Percentiles rank a stretch among this genome's conserved stretches.
Evolutionary conservation across 2,797 vertebrate genomes (phyloP).

Genomic region (Tympanoctomys barrerae): DNA sequence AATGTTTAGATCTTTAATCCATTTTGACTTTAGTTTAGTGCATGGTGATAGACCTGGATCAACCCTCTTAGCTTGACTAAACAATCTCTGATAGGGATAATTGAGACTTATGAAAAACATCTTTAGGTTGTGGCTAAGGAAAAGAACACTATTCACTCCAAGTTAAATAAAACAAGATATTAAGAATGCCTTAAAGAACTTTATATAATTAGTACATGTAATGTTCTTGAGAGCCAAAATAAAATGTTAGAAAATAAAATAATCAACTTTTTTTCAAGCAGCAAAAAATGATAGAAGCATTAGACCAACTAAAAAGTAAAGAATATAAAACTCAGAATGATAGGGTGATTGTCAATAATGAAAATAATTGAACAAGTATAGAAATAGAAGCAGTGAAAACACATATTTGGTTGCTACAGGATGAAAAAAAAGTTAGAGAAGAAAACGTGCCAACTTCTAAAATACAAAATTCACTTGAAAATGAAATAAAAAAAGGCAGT

Average conservation of each 20-base stretch:
- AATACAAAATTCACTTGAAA: slow-evolving; percentile 77
- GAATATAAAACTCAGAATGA: slow-evolving; percentile 80
- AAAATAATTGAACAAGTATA: slow-evolving; percentile 72
- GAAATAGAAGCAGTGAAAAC: slow-evolving; percentile 77
- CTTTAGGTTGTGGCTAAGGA: slow-evolving; percentile 80
- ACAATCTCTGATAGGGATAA: slow-evolving; percentile 82
- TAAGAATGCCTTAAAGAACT: slow-evolving; percentile 83
- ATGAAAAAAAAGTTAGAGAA: slow-evolving; percentile 79
- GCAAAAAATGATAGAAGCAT: slow-evolving; percentile 72
- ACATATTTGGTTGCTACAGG: slow-evolving; percentile 61
- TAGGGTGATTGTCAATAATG: slow-evolving; percentile 62
- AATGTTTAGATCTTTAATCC: no score
- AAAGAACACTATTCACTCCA: slow-evolving; percentile 80
- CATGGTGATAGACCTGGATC: no score
- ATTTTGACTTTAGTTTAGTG: no score
- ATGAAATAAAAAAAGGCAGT: slow-evolving; percentile 74
- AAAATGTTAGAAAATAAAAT: slow-evolving; percentile 83
- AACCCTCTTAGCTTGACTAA: slow-evolving; percentile 77
- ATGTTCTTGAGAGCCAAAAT: slow-evolving; percentile 83
- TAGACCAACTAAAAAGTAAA: slow-evolving; percentile 78
- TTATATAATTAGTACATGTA: slow-evolving; percentile 83
- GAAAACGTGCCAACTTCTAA: slow-evolving; percentile 68
- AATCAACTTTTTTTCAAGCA: slow-evolving; percentile 83
- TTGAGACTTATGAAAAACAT: slow-evolving; percentile 75
- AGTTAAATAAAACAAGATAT: slow-evolving; percentile 78